A percentile compares a stretch with the other conserved stretches of the same genome.
Conservation (phyloP, 2,113 vertebrate species). For the Potamarius usumacintae region DNA sequence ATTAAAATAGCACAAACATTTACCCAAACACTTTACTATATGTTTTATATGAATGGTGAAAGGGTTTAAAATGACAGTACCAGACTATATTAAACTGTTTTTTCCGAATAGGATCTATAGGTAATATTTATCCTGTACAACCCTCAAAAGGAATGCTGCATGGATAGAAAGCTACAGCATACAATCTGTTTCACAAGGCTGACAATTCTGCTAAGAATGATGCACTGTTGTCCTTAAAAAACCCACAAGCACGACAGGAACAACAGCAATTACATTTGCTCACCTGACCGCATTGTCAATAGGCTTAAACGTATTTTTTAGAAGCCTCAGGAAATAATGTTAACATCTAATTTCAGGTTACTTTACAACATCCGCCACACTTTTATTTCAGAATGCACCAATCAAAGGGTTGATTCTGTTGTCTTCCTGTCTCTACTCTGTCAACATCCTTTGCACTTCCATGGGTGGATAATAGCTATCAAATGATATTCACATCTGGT, state of each 20-base stretch:
- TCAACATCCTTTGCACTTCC: slow-evolving; percentile 35
- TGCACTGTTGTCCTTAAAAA: not conserved
- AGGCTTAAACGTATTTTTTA: slow-evolving; percentile 39
- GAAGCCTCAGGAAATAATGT: slow-evolving; percentile 29
- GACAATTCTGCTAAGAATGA: not conserved
- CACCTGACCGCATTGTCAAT: not conserved
- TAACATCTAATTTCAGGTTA: slow-evolving; percentile 51
- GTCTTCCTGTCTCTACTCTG: slow-evolving; percentile 4
- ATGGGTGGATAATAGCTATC: not conserved
- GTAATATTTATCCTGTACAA: not conserved
- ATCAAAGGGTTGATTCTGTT: slow-evolving; percentile 1
- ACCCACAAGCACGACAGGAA: not conserved
- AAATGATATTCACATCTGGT: not conserved
- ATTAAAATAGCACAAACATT: not conserved
- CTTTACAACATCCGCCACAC: slow-evolving; percentile 14
- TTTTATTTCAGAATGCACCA: not conserved
- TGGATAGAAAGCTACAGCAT: not conserved
- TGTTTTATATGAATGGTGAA: not conserved
- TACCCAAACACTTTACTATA: not conserved
- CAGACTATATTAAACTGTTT: not conserved
- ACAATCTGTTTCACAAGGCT: not conserved
- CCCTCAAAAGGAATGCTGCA: not conserved
- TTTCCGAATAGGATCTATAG: too few relatives aligned
- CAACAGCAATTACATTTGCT: not conserved
- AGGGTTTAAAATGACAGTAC: not conserved